A percentile compares a stretch with the other conserved stretches of the same genome.
These are phyloP conservation scores for Ceryle rudis DNA, from an alignment of 2,797 vertebrate genomes.

Conservation along the genomic window DNA sequence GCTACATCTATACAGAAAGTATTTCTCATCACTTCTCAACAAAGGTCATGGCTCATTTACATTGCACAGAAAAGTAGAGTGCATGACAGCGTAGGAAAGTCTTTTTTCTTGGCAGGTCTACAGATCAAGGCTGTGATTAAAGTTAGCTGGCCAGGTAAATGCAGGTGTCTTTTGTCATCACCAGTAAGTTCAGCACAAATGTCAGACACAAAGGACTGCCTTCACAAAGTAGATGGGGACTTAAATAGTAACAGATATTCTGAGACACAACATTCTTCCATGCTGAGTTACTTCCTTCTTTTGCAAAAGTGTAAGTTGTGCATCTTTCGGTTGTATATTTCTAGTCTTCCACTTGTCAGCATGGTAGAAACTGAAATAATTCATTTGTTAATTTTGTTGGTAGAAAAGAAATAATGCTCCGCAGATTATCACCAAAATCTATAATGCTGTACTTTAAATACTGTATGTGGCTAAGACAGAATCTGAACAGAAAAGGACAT, in stretches of 20 bases:
- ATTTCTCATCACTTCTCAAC: conserved; percentile 14
- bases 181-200: neutral
- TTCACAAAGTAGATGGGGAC: neutral
- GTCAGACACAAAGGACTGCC: neutral
- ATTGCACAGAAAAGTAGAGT: neutral
- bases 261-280: neutral
- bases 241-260: neutral
- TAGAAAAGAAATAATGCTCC: neutral
- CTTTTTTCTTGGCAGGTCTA: neutral
- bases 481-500: neutral
- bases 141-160: neutral
- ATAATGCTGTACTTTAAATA: neutral
- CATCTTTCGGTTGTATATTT: neutral
- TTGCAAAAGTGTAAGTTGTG: neutral
- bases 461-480: neutral
- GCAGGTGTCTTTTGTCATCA: neutral
- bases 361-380: neutral
- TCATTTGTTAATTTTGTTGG: neutral
- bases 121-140: neutral
- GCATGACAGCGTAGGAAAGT: neutral
- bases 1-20: conserved; percentile 45
- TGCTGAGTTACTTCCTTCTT: neutral
- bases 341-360: neutral
- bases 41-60: conserved; percentile 39
- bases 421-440: neutral